Evolutionary conservation across 2,888 invertebrate genomes (phyloP).

Genomic region (Coenonympha arcania): DNA sequence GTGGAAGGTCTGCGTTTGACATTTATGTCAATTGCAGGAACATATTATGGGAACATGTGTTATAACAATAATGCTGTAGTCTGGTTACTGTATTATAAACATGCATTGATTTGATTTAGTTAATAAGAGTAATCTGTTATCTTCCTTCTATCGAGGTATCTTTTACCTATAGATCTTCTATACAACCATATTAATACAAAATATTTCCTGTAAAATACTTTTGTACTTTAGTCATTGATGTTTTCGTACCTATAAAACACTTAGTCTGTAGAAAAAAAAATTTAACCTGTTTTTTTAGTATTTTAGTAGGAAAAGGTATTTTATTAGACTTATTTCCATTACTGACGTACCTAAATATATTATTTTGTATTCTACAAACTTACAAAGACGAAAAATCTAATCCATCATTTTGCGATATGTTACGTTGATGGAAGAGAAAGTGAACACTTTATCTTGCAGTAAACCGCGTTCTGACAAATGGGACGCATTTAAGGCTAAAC

Average conservation of each 20-base stretch:
- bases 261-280: no score
- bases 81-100: conserved; percentile 1
- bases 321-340: no score
- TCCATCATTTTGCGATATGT: not conserved
- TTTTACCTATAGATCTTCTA: no score
- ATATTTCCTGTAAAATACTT: no score
- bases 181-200: no score
- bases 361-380: not conserved
- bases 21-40: conserved; percentile 51
- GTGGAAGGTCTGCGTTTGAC: conserved; percentile 52
- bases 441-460: conserved; percentile 21
- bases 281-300: no score
- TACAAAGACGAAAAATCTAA: not conserved
- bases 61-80: conserved; percentile 28
- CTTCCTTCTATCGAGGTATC: no score
- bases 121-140: not conserved
- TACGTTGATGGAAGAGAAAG: conserved; percentile 11
- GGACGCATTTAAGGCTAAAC: conserved; percentile 19
- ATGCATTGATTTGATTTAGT: conserved; percentile 8
- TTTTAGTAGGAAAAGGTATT: no score
- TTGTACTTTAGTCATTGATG: no score
- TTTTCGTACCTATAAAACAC: no score
- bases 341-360: no score
- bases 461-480: conserved; percentile 20
- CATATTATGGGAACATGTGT: conserved; percentile 35